A percentile compares a stretch with the other conserved stretches of the same genome.
These are phyloP conservation scores for Sylvilagus bachmani DNA, from an alignment of 2,113 vertebrate species.

Conservation along the genomic window DNA sequence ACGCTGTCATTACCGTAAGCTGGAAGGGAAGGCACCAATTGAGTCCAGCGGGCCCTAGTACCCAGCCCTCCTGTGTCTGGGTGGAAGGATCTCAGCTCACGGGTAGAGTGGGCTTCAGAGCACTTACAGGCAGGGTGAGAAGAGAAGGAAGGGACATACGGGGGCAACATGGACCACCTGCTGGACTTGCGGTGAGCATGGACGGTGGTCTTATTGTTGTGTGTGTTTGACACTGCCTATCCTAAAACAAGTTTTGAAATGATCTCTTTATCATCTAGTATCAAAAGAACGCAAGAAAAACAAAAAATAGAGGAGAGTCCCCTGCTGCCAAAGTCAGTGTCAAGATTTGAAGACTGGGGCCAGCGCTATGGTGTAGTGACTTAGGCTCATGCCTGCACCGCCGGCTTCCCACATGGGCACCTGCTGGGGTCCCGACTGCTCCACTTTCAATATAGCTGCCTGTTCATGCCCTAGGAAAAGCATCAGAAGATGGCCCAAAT, in stretches of 20 bases:
- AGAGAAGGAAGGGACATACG: neutral
- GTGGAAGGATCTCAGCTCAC: neutral
- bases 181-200: too few relatives aligned
- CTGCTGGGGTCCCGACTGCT: too few relatives aligned
- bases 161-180: neutral
- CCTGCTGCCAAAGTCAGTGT: neutral
- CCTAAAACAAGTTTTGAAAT: slow-evolving; percentile 16
- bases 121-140: neutral
- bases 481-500: too few relatives aligned
- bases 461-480: too few relatives aligned
- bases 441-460: too few relatives aligned
- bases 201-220: neutral
- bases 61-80: neutral
- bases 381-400: too few relatives aligned
- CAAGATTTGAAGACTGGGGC: neutral
- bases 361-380: too few relatives aligned
- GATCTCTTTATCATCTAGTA: neutral
- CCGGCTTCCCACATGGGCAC: too few relatives aligned
- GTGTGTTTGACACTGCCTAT: neutral
- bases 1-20: slow-evolving; percentile 54
- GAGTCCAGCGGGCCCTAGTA: neutral
- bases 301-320: neutral
- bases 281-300: neutral
- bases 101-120: neutral
- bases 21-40: neutral